A percentile compares a stretch with the other conserved stretches of the same genome.
Evolutionary conservation across 2,888 invertebrate genomes (phyloP).

Genomic region (Exocentrus adspersus): DNA sequence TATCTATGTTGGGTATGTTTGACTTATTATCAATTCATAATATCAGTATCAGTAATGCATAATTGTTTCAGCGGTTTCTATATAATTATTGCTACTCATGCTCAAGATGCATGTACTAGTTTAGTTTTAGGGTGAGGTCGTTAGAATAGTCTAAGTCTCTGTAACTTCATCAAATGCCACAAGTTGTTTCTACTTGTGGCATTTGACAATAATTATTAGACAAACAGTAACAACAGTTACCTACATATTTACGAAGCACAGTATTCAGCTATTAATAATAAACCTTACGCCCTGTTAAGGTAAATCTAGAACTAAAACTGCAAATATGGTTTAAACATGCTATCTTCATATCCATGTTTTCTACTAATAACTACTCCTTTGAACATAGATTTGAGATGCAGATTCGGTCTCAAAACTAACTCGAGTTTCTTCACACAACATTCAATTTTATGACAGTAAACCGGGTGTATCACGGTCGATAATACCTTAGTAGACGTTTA

Average conservation of each 20-base stretch:
- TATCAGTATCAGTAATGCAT: conserved; percentile 27
- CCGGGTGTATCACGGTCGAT: too few species aligned
- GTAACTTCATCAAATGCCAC: conserved; percentile 64
- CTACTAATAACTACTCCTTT: conserved; percentile 52
- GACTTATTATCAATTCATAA: too few species aligned
- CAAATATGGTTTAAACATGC: conserved; percentile 59
- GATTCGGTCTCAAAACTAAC: conserved; percentile 47
- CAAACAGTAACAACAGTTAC: too few species aligned
- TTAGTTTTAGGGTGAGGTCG: conserved; percentile 26
- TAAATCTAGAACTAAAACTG: conserved; percentile 55
- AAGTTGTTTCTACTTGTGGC: conserved; percentile 28
- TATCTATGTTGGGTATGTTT: too few species aligned
- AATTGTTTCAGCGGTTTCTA: too few species aligned
- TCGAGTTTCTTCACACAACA: background rate
- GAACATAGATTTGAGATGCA: conserved; percentile 56
- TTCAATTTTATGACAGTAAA: too few species aligned
- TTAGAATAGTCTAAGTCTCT: conserved; percentile 56
- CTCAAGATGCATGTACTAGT: conserved; percentile 53
- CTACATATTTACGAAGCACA: conserved; percentile 32
- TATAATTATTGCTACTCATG: conserved; percentile 56
- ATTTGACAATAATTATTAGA: conserved; percentile 13
- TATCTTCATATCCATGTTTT: conserved; percentile 46
- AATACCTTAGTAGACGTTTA: too few species aligned
- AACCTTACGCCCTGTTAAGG: conserved; percentile 30
- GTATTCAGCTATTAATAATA: conserved; percentile 30